These are phyloP conservation scores for Solen grandis DNA, from an alignment of 1,140 invertebrate genomes.

Conservation along the genomic window DNA sequence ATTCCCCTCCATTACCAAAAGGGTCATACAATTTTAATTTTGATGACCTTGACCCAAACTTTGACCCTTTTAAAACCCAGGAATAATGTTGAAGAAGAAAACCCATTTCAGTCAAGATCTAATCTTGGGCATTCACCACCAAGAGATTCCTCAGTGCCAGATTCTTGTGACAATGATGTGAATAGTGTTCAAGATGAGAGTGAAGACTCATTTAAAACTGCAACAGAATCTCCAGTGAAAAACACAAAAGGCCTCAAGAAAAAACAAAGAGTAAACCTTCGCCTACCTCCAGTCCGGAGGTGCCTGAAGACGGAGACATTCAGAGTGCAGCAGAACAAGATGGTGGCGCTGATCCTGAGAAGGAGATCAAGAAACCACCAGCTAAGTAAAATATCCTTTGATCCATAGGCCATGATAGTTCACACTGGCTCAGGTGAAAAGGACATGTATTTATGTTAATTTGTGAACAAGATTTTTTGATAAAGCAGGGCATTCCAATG, in stretches of 20 bases:
- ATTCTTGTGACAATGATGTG: conserved; percentile 4
- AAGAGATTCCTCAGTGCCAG: too few relatives aligned
- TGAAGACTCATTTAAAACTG: conserved; percentile 14
- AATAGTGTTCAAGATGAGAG: conserved; percentile 17
- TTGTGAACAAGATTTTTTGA: too few relatives aligned
- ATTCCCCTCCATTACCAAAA: conserved; percentile 35
- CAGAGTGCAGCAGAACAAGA: conserved; percentile 6
- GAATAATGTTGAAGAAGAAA: not conserved
- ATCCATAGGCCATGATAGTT: too few relatives aligned
- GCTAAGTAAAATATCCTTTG: too few relatives aligned
- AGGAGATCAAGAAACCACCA: too few relatives aligned
- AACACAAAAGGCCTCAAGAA: conserved; percentile 40
- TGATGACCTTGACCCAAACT: conserved; percentile 46
- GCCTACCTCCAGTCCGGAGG: too few relatives aligned
- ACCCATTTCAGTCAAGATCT: conserved; percentile 38
- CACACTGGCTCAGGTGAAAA: too few relatives aligned
- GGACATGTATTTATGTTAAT: too few relatives aligned
- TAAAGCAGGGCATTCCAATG: too few relatives aligned
- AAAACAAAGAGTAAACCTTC: conserved; percentile 33
- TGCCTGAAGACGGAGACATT: not conserved
- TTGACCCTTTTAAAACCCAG: conserved; percentile 38
- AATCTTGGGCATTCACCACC: conserved; percentile 31
- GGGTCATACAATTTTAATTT: conserved; percentile 49
- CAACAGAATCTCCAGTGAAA: conserved; percentile 37
- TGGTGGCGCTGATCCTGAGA: conserved; percentile 3